A percentile compares a stretch with the other conserved stretches of the same genome.
Conservation (phyloP, 2,888 invertebrate species). For the Torymus tubicola region DNA sequence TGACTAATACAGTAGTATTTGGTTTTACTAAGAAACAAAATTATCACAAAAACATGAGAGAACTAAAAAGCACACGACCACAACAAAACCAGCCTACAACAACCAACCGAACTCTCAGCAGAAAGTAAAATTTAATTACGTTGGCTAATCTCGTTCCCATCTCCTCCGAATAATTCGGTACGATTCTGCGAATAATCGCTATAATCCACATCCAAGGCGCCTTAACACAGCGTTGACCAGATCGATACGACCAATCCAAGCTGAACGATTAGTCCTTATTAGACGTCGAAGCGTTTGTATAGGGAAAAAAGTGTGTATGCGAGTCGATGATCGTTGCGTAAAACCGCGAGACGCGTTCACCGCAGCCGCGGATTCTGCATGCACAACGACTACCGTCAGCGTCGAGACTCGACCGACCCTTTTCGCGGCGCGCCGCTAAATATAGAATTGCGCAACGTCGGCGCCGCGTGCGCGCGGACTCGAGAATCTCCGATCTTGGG, state of each 20-base stretch:
- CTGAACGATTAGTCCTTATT: too few relatives aligned
- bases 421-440: conserved; percentile 28
- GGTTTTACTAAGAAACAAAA: too few relatives aligned
- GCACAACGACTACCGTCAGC: conserved; percentile 8
- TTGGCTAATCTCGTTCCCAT: conserved; percentile 11
- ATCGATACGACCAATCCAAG: too few relatives aligned
- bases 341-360: background rate
- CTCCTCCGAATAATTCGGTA: conserved; percentile 8
- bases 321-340: too few relatives aligned
- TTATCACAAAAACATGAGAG: too few relatives aligned
- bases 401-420: conserved; percentile 19
- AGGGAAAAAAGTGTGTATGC: too few relatives aligned
- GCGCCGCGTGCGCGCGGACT: background rate
- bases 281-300: too few relatives aligned
- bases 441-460: conserved; percentile 43
- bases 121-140: conserved; percentile 23
- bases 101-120: too few relatives aligned
- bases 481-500: conserved; percentile 7
- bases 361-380: conserved; percentile 13
- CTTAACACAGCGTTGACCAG: background rate
- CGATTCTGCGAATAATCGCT: conserved; percentile 29
- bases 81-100: too few relatives aligned
- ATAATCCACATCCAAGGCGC: conserved; percentile 22
- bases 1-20: too few relatives aligned
- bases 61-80: too few relatives aligned